Base-by-base conservation (phyloP, 2,797 vertebrate species). In the Lophotriccus pileatus region DNA sequence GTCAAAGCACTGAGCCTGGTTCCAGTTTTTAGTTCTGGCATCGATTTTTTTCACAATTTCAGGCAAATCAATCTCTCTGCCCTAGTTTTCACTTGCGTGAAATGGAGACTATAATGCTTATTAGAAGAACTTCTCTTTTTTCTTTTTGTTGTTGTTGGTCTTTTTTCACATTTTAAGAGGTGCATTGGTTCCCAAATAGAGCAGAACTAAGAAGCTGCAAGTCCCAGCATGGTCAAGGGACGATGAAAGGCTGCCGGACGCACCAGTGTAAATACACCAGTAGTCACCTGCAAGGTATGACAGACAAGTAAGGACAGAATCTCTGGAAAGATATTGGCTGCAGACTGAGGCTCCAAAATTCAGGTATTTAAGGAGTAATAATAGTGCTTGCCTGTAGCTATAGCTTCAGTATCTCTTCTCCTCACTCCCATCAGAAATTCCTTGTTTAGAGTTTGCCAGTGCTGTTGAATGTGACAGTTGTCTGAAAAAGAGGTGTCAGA, bases 91-190 rank as follows among this genome's bases (percentile, higher is more conserved):
- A 14, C n/a, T 58, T 64, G 34, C 3, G 27, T 80, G 46, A 91
- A 80, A 78, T 64, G n/a, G 37, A 46, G 36, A 67, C 50, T 52
- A n/a, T 28, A 74, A 60, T 43, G 30, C 4, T 87, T 87, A 80
- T 46, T 58, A 92, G 28, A 30, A 59, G 53, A 72, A 83, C 15
- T 83, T 59, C 14, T 66, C 17, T 85, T 78, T 76, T 82, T 12
- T 41, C 28, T 17, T 22, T 32, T 78, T 43, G 4, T 59, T 79
- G 16, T 44, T 91, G n/a, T 70, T 85, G 64, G 5, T 59, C 74
- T 96, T 96, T 94, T 95, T 87, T 92, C 10, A 6, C 69, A 17
- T 37, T 81, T 75, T 55, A 79, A 59, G 55, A 60, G 28, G 9
- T 19, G 21, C n/a, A 13, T 50, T 84, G 36, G 36, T 19, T 91